Percentiles rank a stretch among this genome's conserved stretches.
phyloP scores from a whole-genome alignment of 2,888 invertebrate species.

The Pseudoips prasinana region DNA sequence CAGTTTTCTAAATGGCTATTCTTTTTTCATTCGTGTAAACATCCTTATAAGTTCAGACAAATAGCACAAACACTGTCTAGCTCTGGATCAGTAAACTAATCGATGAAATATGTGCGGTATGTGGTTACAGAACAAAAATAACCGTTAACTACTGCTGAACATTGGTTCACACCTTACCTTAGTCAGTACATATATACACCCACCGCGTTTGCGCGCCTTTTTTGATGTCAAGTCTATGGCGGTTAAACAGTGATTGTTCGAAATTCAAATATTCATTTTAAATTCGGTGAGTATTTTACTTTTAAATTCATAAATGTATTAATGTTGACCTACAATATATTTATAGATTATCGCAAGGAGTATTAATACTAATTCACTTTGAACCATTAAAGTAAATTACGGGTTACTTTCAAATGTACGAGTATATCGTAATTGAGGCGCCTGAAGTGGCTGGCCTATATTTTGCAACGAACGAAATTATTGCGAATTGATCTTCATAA shows the following conservation, averaged over 20 bases:
- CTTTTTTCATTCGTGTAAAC: not conserved
- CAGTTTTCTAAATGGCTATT: too few relatives aligned
- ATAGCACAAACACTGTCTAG: not conserved
- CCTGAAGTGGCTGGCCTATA: slow-evolving; percentile 55
- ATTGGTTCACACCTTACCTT: slow-evolving; percentile 66
- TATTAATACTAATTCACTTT: slow-evolving; percentile 15
- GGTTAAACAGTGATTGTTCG: slow-evolving; percentile 11
- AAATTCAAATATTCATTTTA: slow-evolving; percentile 8
- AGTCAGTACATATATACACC: slow-evolving; percentile 55
- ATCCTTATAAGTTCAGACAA: too few relatives aligned
- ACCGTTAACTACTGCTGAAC: slow-evolving; percentile 45
- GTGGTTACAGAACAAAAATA: slow-evolving; percentile 65
- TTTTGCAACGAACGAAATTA: slow-evolving; percentile 49
- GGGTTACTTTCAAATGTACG: slow-evolving; percentile 22
- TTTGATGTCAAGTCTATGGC: slow-evolving; percentile 25
- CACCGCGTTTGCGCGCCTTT: slow-evolving; percentile 57
- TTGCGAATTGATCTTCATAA: slow-evolving; percentile 44
- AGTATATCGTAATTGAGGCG: slow-evolving; percentile 33
- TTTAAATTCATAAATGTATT: too few relatives aligned
- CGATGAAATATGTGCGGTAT: slow-evolving; percentile 47
- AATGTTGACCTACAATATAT: too few relatives aligned
- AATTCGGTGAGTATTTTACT: slow-evolving; percentile 19
- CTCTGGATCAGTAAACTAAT: not conserved
- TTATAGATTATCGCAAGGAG: too few relatives aligned
- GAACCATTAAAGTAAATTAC: slow-evolving; percentile 20